These are phyloP conservation scores for Hydrolagus affinis DNA, from an alignment of 2,113 vertebrate species.

Conservation along the genomic window DNA sequence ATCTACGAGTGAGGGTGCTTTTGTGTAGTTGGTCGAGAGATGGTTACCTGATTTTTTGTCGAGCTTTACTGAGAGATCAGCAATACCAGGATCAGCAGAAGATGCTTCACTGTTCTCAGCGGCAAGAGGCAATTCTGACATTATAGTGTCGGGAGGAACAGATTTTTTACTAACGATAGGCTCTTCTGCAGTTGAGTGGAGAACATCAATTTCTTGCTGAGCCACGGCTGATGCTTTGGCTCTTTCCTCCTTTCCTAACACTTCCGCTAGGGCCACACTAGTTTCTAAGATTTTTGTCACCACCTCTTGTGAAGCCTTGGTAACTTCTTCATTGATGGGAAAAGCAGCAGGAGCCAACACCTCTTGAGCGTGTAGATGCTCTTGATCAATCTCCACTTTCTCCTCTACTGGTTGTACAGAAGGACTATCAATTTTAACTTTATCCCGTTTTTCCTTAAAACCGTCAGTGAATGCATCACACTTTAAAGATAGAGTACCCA, in stretches of 20 bases:
- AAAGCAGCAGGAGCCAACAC: neutral
- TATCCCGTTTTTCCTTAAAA: neutral
- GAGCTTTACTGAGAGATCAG: constrained; percentile 13
- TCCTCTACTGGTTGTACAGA: neutral
- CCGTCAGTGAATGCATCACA: neutral
- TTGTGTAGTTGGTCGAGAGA: neutral
- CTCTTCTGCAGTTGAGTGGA: neutral
- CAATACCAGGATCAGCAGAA: neutral
- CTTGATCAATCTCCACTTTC: neutral
- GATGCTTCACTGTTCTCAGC: neutral
- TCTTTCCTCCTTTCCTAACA: constrained; percentile 11
- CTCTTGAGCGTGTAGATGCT: neutral
- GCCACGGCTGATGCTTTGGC: neutral
- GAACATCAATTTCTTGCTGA: neutral
- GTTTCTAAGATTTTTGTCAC: constrained; percentile 26
- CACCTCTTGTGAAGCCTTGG: constrained; percentile 27
- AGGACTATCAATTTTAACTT: neutral
- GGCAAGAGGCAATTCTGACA: neutral
- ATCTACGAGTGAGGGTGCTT: neutral
- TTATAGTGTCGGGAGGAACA: neutral
- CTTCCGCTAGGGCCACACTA: constrained; percentile 23
- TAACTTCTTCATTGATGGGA: constrained; percentile 24
- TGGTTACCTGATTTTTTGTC: constrained; percentile 29
- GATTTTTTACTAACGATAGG: neutral
- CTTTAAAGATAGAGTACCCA: neutral